Evolutionary conservation across 2,888 invertebrate species (phyloP), one percentile per base, ranked within the genome.

Genomic region (Argyresthia albistria): DNA sequence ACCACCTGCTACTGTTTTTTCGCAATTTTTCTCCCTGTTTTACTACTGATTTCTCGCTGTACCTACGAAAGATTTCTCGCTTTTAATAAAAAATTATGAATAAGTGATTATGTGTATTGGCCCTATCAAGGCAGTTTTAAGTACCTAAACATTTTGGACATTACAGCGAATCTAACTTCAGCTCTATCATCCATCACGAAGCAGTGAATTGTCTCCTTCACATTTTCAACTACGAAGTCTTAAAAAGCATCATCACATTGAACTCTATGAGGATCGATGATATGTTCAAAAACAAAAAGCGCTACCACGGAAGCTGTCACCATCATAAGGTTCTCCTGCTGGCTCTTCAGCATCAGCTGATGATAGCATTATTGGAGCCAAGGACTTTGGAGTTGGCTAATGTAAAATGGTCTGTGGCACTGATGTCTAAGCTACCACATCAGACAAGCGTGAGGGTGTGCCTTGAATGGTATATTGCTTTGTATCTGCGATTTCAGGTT

Each of bases 251-350:
- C 10, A 59, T 60, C 1, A 56, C 60, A n/a, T 67, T 72, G 2
- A 73, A 82, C 14, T 75, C 59, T 8, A 66, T 62, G n/a, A 77
- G 67, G 61, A 64, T 81, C 4, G 72, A 80, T 49, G 63, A 67
- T 3, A 59, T 65, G 10, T 73, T 86, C 46, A 75, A 69, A 55
- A 75, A 71, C 35, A 86, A 81, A 59, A 72, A 70, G 53, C 69
- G 87, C 46, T 88, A 88, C 56, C 84, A 88, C 51, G 79, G 74
- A 0, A 80, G 83, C 57, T 84, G 84, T 0, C 71, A 76, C 25
- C 56, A 68, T 0, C 87, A 88, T 57, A 73, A 77, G 56, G 59
- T 69, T n/a, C 57, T 88, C 12, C 64, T 79, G 50, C 66, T 65
- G 10, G 69, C 70, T 1, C 46, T 87, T n/a, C 86, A 86, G 58